phyloP scores from a whole-genome alignment of 2,797 vertebrate genomes.

The Vireo griseus region DNA sequence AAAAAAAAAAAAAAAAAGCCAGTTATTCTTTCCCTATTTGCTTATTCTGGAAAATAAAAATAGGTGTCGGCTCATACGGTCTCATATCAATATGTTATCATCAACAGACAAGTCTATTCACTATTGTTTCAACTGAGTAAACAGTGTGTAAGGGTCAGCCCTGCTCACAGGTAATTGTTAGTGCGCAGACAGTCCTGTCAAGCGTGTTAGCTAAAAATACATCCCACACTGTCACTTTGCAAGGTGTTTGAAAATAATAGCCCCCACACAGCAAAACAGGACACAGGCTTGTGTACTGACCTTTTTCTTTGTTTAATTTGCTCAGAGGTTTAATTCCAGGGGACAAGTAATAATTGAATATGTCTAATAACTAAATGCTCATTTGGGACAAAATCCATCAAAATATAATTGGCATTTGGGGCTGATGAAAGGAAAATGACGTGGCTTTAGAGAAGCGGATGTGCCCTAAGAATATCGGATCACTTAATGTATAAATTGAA shows the following conservation, averaged over 20 bases:
- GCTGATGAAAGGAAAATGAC: constrained; percentile 66
- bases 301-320: constrained; percentile 87
- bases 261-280: constrained; percentile 79
- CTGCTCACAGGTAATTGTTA: constrained; percentile 88
- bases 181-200: constrained; percentile 83
- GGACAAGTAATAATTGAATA: constrained; percentile 81
- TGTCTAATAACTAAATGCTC: constrained; percentile 79
- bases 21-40: constrained; percentile 39
- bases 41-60: constrained; percentile 69
- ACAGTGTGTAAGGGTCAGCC: constrained; percentile 84
- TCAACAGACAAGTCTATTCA: constrained; percentile 80
- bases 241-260: constrained; percentile 89
- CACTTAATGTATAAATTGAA: constrained; percentile 72
- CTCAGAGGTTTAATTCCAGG: constrained; percentile 78
- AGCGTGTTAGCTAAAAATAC: constrained; percentile 85
- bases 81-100: constrained; percentile 79
- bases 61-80: constrained; percentile 63
- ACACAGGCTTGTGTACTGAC: constrained; percentile 83
- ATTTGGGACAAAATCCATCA: constrained; percentile 82
- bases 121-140: constrained; percentile 85
- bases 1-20: neutral
- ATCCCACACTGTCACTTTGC: constrained; percentile 84
- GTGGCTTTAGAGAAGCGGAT: constrained; percentile 49
- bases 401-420: constrained; percentile 79
- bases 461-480: constrained; percentile 70